These are phyloP conservation scores for Oithona nana DNA, from an alignment of 2,888 invertebrate species.

Conservation along the genomic window DNA sequence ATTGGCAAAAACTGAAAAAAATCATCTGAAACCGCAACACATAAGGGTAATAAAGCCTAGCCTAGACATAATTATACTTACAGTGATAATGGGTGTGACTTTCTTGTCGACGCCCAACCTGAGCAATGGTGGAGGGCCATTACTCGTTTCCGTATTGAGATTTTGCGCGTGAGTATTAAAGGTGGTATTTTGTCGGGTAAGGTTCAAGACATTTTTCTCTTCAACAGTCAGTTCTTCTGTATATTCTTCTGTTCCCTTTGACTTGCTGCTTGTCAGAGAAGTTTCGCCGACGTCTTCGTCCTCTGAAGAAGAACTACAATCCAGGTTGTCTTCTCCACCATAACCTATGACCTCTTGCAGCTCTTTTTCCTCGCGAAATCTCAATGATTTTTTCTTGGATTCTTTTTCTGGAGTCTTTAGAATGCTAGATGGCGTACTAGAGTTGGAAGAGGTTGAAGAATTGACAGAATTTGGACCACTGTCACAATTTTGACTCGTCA, in stretches of 20 bases:
- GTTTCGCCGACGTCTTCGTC: not conserved
- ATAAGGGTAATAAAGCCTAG: no score
- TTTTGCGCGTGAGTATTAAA: conserved; percentile 4
- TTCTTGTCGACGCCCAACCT: conserved; percentile 7
- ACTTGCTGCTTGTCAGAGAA: not conserved
- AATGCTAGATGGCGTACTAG: not conserved
- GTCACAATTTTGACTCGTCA: no score
- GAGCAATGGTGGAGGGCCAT: no score
- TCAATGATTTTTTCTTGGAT: not conserved
- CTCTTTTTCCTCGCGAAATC: not conserved
- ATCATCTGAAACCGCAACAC: no score
- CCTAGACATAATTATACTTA: no score
- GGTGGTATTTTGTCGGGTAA: conserved; percentile 5
- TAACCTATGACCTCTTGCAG: conserved; percentile 9
- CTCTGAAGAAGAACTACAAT: not conserved
- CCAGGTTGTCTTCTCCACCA: not conserved
- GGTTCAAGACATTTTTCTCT: conserved; percentile 1
- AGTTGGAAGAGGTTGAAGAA: not conserved
- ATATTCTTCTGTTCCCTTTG: not conserved
- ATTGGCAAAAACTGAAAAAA: no score
- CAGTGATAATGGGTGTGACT: conserved; percentile 2
- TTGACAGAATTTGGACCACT: not conserved
- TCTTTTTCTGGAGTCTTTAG: not conserved
- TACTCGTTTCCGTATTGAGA: not conserved
- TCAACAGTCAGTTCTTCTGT: conserved; percentile 8